These are phyloP conservation scores for Manis pentadactyla DNA, from an alignment of 2,797 vertebrate species.

Conservation along the genomic window DNA sequence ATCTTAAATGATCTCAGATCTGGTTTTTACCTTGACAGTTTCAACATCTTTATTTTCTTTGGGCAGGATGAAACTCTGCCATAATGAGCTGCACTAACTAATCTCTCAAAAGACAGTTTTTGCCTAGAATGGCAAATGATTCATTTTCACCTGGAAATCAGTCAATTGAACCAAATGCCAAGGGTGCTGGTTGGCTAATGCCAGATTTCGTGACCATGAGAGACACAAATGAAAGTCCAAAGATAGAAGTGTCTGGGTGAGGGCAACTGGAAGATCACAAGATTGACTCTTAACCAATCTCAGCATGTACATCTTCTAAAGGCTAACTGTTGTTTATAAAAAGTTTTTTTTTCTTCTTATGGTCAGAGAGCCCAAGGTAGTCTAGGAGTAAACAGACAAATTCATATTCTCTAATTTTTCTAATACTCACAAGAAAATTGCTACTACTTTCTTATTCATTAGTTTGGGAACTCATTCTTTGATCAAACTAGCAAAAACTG, in stretches of 20 bases:
- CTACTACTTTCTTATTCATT: background rate
- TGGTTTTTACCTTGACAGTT: background rate
- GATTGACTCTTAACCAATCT: background rate
- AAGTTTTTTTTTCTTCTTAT: background rate
- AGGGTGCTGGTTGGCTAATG: background rate
- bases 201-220: background rate
- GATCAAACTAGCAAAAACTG: background rate
- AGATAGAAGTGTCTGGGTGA: background rate
- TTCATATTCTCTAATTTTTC: background rate
- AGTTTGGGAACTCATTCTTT: background rate
- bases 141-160: conserved; percentile 23
- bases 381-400: conserved; percentile 11
- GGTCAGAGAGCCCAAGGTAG: background rate
- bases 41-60: conserved; percentile 30
- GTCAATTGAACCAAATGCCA: background rate
- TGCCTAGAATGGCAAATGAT: background rate
- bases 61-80: background rate
- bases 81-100: conserved; percentile 4
- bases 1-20: background rate
- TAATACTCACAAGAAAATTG: background rate
- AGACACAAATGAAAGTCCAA: conserved; percentile 21
- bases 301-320: background rate
- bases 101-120: conserved; percentile 24
- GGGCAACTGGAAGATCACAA: background rate
- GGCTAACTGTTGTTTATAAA: background rate